Evolutionary conservation across 1,140 invertebrate genomes (phyloP), one percentile per base, ranked within the genome.

Genomic region (Drosophila chauvacae): DNA sequence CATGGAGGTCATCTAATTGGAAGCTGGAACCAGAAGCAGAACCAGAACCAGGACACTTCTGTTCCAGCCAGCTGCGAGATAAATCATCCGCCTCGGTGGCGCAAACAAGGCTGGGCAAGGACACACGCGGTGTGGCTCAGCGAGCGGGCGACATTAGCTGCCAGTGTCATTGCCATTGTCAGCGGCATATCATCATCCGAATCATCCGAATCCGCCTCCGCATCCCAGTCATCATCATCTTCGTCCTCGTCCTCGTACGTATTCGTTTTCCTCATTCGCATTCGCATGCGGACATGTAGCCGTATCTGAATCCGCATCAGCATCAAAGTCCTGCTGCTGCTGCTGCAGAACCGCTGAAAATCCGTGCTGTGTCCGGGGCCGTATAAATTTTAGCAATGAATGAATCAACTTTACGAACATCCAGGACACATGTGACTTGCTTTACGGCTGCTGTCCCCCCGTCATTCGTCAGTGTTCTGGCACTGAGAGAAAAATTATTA

Each of bases 371-470:
- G 55, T 59, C 66, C 70, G 30, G 73, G 66, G 68, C 53, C 72
- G 80, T 84, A 87, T 87, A 87, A 87, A 87, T 88, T 87, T 72
- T 73, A 63, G 84, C 80, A 64, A 87, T 87, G 83, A 87, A 87
- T 87, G 83, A 87, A 87, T 87, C 83, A 87, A 87, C 80, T 84
- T 87, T 87, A 87, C 85, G 83, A 80, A 87, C 80, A 83, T 80
- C 41, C 56, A 50, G 81, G 63, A 84, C 83, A 83, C 80, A 86
- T 80, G 80, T 62, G 80, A 76, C 72, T 85, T 83, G 75, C 65
- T 83, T 83, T 83, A 83, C 81, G 80, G 57, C 53, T 37, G 18
- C 20, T 48, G 45, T 33, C 47, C 47, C 44, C 26, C 41, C 63
- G 28, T 53, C 41, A 45, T 53, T 33, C 58, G 55, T 71, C 44